phyloP scores from a whole-genome alignment of 2,797 vertebrate species.

The Molossus molossus region DNA sequence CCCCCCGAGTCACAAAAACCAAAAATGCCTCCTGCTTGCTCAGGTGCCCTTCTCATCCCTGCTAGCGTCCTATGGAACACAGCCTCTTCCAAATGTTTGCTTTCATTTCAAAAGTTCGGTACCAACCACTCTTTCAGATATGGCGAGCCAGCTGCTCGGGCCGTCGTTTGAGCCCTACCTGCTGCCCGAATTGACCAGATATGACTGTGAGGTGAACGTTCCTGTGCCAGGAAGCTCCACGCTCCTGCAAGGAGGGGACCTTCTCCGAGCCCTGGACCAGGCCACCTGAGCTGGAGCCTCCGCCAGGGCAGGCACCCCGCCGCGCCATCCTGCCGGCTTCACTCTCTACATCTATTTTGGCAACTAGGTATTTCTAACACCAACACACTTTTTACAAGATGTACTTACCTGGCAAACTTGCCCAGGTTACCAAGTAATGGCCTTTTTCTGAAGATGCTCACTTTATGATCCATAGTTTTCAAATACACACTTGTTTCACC shows the following conservation, averaged over 20 bases:
- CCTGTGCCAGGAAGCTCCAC: constrained; percentile 95
- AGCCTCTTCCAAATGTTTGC: neutral
- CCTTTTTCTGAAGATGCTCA: constrained; percentile 91
- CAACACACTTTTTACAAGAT: constrained; percentile 90
- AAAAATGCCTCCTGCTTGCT: neutral
- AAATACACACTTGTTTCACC: constrained; percentile 87
- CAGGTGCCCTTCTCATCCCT: neutral
- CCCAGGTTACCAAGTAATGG: constrained; percentile 90
- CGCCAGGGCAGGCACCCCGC: constrained; percentile 86
- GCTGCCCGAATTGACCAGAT: constrained; percentile 97
- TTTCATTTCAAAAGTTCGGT: neutral
- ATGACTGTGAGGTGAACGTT: constrained; percentile 99
- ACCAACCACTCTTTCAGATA: constrained; percentile 88
- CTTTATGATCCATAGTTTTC: constrained; percentile 88
- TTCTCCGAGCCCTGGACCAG: constrained; percentile 97
- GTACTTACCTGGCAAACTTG: constrained; percentile 87
- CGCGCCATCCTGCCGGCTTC: constrained; percentile 87
- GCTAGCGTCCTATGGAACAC: neutral
- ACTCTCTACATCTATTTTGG: constrained; percentile 90
- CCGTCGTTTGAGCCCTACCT: constrained; percentile 93
- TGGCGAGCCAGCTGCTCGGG: constrained; percentile 94
- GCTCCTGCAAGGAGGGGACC: constrained; percentile 97
- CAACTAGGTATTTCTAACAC: constrained; percentile 92
- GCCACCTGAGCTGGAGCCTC: constrained; percentile 94
- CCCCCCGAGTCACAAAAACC: neutral